phyloP scores from a whole-genome alignment of 2,888 invertebrate genomes.

The Philonicus albiceps region DNA sequence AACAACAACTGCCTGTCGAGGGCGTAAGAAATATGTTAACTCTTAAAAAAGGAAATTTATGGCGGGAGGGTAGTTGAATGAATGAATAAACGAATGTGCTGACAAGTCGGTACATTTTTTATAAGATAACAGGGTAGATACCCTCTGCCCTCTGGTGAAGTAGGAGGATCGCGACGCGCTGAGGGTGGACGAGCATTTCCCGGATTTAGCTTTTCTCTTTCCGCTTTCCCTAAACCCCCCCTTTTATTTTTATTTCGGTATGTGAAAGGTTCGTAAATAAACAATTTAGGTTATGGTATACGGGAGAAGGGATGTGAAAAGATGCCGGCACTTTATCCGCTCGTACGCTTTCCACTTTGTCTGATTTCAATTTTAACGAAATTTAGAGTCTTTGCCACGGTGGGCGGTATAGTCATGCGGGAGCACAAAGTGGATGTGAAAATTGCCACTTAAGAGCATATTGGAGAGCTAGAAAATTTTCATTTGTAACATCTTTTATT shows the following conservation, averaged over 20 bases:
- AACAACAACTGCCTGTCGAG: constrained; percentile 49
- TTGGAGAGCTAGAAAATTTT: neutral
- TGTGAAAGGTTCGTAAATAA: constrained; percentile 41
- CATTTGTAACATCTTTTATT: neutral
- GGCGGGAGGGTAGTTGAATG: constrained; percentile 42
- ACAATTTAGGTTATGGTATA: constrained; percentile 39
- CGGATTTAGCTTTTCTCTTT: neutral
- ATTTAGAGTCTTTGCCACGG: neutral
- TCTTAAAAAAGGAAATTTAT: constrained; percentile 42
- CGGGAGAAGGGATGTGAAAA: neutral
- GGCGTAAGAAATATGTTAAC: constrained; percentile 51
- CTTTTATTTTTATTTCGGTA: constrained; percentile 22
- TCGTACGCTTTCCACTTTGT: constrained; percentile 31
- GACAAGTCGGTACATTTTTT: constrained; percentile 47
- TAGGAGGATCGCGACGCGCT: neutral
- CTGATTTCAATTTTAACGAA: constrained; percentile 40
- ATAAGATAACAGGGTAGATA: constrained; percentile 42
- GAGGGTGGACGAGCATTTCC: neutral
- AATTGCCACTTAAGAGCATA: constrained; percentile 34
- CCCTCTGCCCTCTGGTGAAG: neutral
- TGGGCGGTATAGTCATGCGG: neutral
- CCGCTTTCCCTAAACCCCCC: neutral
- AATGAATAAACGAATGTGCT: constrained; percentile 45
- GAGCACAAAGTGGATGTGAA: constrained; percentile 16
- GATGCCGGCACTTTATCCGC: constrained; percentile 32